A percentile compares a stretch with the other conserved stretches of the same genome.
These are phyloP conservation scores for Catocala nupta DNA, from an alignment of 2,888 invertebrate genomes.

Conservation along the genomic window DNA sequence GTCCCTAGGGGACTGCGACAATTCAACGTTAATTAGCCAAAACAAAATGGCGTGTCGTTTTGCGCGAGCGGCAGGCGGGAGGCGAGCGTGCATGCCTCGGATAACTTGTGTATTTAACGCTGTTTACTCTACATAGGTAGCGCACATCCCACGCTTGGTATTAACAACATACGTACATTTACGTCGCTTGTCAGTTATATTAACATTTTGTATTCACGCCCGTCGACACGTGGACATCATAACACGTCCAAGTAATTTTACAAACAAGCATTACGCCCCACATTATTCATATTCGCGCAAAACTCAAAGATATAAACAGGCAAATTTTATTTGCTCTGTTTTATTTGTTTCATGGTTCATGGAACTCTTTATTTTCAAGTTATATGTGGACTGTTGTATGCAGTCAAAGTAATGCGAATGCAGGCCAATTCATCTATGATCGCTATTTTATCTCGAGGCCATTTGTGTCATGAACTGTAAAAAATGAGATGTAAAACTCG, in stretches of 20 bases:
- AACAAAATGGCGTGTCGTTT: conserved; percentile 61
- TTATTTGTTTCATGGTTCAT: conserved; percentile 2
- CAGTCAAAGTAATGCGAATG: conserved; percentile 10
- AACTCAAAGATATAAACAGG: conserved; percentile 2
- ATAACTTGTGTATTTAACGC: conserved; percentile 54
- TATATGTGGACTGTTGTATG: too few relatives aligned
- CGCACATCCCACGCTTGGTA: conserved; percentile 37
- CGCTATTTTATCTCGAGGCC: conserved; percentile 31
- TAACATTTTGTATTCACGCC: conserved; percentile 54
- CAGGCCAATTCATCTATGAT: conserved; percentile 26
- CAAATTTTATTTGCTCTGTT: conserved; percentile 16
- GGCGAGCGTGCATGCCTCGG: conserved; percentile 43
- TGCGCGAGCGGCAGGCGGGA: conserved; percentile 29
- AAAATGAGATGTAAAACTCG: conserved; percentile 46
- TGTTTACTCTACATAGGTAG: conserved; percentile 48
- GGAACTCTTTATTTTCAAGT: background rate
- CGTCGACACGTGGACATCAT: conserved; percentile 38
- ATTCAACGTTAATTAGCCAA: conserved; percentile 63
- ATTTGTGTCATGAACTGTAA: conserved; percentile 32
- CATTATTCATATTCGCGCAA: conserved; percentile 22
- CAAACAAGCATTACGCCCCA: conserved; percentile 27
- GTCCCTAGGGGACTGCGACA: conserved; percentile 52
- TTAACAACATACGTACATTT: conserved; percentile 32
- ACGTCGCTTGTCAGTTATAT: conserved; percentile 42
- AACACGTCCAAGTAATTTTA: conserved; percentile 33